These are phyloP conservation scores for Tenualosa ilisha DNA, from an alignment of 2,797 vertebrate genomes.

Conservation along the genomic window DNA sequence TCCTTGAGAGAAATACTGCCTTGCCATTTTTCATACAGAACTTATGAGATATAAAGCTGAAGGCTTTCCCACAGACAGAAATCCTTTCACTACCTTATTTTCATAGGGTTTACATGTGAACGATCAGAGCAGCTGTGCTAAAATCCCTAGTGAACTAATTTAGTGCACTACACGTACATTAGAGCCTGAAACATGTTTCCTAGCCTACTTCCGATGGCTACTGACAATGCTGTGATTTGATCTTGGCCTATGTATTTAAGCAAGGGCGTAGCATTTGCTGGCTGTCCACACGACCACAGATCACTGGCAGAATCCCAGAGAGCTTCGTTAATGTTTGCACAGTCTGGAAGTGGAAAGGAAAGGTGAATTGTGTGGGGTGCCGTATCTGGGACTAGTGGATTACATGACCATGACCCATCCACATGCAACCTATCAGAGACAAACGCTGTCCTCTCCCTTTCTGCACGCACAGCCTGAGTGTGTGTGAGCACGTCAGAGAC, in stretches of 20 bases:
- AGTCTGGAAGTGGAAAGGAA: background rate
- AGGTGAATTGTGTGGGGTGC: background rate
- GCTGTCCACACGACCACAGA: background rate
- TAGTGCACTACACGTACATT: too few relatives aligned
- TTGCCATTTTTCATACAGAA: too few relatives aligned
- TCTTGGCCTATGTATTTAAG: background rate
- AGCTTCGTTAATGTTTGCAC: background rate
- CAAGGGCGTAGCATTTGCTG: background rate
- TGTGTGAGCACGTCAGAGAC: conserved; percentile 3
- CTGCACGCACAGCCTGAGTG: background rate
- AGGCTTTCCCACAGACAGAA: too few relatives aligned
- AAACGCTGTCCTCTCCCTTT: background rate
- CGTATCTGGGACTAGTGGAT: background rate
- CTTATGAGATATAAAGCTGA: too few relatives aligned
- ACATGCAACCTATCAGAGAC: background rate
- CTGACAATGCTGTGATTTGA: background rate
- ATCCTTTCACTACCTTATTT: too few relatives aligned
- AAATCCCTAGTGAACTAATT: too few relatives aligned
- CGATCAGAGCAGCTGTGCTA: too few relatives aligned
- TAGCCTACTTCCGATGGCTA: too few relatives aligned
- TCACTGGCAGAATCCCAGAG: background rate
- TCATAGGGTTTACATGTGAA: too few relatives aligned
- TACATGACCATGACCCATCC: background rate
- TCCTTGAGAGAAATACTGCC: too few relatives aligned
- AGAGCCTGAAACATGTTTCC: too few relatives aligned